A percentile compares a stretch with the other conserved stretches of the same genome.
Conservation (phyloP, 2,888 invertebrate genomes). For the Eilema sororculum region DNA sequence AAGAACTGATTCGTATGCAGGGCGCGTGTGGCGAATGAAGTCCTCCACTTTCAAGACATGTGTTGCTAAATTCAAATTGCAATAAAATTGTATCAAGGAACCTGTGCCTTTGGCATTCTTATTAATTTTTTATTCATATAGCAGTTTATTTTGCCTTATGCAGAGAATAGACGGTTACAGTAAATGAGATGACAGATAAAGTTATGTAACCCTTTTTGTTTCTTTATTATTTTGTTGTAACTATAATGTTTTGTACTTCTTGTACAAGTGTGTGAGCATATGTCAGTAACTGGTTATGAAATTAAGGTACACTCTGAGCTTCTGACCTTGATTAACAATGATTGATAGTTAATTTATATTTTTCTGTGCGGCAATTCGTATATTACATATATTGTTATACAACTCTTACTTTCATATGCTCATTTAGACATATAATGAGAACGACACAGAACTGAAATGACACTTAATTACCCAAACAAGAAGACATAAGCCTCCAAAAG, state of each 20-base stretch:
- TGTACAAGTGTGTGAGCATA: background rate
- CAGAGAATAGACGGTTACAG: conserved; percentile 19
- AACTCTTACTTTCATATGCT: background rate
- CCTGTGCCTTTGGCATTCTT: conserved; percentile 23
- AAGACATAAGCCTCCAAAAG: conserved; percentile 68
- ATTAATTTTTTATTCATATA: conserved; percentile 22
- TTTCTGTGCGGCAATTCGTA: background rate
- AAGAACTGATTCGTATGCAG: conserved; percentile 75
- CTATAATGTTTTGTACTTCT: background rate
- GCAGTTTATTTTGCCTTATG: conserved; percentile 24
- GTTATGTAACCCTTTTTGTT: background rate
- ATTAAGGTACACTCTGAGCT: background rate
- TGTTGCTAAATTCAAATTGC: conserved; percentile 56
- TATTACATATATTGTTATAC: background rate
- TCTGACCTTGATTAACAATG: background rate
- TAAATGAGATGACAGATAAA: conserved; percentile 16
- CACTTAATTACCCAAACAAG: conserved; percentile 71
- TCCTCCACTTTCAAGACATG: conserved; percentile 56
- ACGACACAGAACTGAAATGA: conserved; percentile 33
- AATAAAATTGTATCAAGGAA: conserved; percentile 47
- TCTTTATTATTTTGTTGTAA: background rate
- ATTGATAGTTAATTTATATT: background rate
- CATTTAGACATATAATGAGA: conserved; percentile 34
- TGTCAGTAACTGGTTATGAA: background rate
- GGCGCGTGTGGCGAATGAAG: conserved; percentile 64